Percentiles rank a stretch among this genome's conserved stretches.
phyloP scores from a whole-genome alignment of 1,140 invertebrate species.

The Sycophila sp. region DNA sequence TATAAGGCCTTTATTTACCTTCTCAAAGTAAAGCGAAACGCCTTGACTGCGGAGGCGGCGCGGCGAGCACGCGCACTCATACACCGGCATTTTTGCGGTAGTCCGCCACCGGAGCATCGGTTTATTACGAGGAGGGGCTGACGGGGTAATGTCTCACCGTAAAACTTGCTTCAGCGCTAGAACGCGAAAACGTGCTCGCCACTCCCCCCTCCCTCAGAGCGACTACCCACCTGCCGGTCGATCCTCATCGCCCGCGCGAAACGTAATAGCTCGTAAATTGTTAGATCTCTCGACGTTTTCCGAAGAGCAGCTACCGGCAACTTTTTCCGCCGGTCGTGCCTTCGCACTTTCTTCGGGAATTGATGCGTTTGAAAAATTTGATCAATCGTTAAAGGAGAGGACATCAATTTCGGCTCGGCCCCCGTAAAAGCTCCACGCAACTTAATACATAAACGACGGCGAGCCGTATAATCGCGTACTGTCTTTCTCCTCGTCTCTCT shows the following conservation, averaged over 20 bases:
- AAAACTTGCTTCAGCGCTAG: slow-evolving; percentile 17
- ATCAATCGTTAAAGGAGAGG: no score
- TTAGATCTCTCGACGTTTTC: slow-evolving; percentile 30
- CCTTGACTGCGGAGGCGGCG: not conserved
- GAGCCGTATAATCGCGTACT: no score
- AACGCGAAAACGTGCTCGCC: not conserved
- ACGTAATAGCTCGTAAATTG: slow-evolving; percentile 35
- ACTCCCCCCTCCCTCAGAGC: no score
- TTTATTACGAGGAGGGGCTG: slow-evolving; percentile 7
- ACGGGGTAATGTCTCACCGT: slow-evolving; percentile 13
- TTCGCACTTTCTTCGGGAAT: no score
- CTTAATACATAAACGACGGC: no score
- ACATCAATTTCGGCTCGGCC: no score
- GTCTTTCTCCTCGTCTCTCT: no score
- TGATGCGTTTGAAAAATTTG: no score
- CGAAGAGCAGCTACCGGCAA: slow-evolving; percentile 9
- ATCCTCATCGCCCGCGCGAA: not conserved
- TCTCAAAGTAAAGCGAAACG: not conserved
- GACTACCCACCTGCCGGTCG: not conserved
- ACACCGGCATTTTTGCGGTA: slow-evolving; percentile 14
- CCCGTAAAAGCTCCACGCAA: no score
- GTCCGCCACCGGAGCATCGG: not conserved
- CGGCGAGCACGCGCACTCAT: not conserved
- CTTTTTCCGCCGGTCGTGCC: not conserved
- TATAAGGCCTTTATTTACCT: slow-evolving; percentile 19